Evolutionary conservation across 1,140 invertebrate genomes (phyloP), one percentile per base, ranked within the genome.

Genomic region (Scylla paramamosain): DNA sequence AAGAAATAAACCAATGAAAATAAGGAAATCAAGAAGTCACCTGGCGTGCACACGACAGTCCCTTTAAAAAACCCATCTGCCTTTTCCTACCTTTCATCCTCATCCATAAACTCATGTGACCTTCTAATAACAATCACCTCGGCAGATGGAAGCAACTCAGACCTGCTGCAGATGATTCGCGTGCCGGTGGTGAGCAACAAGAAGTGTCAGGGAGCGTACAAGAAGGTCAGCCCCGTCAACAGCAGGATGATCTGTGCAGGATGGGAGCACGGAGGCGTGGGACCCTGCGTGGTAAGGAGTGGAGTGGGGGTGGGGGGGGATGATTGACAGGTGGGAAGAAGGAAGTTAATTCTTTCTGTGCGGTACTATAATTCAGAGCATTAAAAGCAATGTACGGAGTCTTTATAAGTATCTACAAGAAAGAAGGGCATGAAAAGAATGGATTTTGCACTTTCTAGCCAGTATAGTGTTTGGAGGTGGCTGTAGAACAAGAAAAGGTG

Each of bases 181-280:
- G 95, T 95, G 86, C 95, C 95, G 0, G 92, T 95, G 20, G 92
- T 95, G 87, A 16, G 59, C 25, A 91, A 90, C 67, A 93, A 93
- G 92, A 95, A 93, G 67, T 95, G 95, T 28, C 95, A 93, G 86
- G 59, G 92, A 2, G 59, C 87, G 20, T 95, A 95, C 67, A 67
- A 52, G 45, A 95, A 95, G 95, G 86, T 96, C 28, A 95, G 91
- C 87, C 91, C 91, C 83, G 94, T 96, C 87, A 93, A 82, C 45
- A 91, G 31, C 52, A 91, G 92, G 32, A 96, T 96, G 95, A 95
- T 96, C 12, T 96, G 95, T 28, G 95, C 95, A 14, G 95, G 95
- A 45, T 96, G 95, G 95, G 94, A 93, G 28, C 88, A 95, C 8
- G 95, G 95, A 16, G 95, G 95, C n/a, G 89, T 91, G 86, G 95